These are phyloP conservation scores for Rhagoletis pomonella DNA, from an alignment of 1,140 invertebrate genomes.

Conservation along the genomic window DNA sequence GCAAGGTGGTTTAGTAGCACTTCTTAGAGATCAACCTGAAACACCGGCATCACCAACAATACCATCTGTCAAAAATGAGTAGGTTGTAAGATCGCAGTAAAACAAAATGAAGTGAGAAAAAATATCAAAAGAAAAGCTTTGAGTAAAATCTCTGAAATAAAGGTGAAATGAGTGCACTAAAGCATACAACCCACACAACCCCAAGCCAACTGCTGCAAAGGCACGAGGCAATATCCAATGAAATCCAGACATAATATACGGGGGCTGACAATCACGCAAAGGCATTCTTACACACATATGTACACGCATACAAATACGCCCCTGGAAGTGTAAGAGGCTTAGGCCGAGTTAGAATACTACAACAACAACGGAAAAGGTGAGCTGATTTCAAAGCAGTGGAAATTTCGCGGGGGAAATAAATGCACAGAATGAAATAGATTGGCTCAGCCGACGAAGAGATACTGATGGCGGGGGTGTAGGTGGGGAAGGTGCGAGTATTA, in stretches of 20 bases:
- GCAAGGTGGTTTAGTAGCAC: neutral
- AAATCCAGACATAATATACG: conserved; percentile 42
- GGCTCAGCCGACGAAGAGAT: neutral
- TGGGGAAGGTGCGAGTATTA: neutral
- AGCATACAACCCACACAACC: conserved; percentile 49
- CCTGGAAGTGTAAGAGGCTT: conserved; percentile 21
- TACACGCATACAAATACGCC: conserved; percentile 17
- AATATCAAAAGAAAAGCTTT: neutral
- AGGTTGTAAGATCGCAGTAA: conserved; percentile 3
- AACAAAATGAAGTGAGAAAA: conserved; percentile 28
- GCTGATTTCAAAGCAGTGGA: conserved; percentile 32
- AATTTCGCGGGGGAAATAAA: conserved; percentile 33
- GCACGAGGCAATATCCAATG: conserved; percentile 55
- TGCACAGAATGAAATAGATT: conserved; percentile 19
- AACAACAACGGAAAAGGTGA: conserved; percentile 21
- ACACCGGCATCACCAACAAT: neutral
- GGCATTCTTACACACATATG: neutral
- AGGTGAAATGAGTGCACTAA: neutral
- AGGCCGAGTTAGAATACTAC: neutral
- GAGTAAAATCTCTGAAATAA: neutral
- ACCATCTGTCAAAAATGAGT: conserved; percentile 6
- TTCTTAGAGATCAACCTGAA: neutral
- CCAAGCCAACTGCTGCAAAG: conserved; percentile 31
- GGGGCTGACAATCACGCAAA: conserved; percentile 24
- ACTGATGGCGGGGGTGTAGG: neutral